phyloP scores from a whole-genome alignment of 2,888 invertebrate species.

The Nesidiocoris tenuis region DNA sequence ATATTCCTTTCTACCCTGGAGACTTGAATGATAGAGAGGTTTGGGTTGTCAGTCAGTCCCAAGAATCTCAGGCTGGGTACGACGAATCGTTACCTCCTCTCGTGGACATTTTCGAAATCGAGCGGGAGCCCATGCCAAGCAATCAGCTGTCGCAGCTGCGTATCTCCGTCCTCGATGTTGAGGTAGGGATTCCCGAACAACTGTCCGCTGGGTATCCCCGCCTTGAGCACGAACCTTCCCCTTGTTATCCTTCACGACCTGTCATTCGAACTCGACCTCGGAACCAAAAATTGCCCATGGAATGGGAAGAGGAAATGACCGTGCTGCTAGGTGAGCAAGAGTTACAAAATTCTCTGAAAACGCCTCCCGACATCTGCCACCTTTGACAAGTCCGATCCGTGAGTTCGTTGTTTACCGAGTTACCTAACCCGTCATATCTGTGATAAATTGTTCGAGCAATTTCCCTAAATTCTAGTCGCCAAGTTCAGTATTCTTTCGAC shows the following conservation, averaged over 20 bases:
- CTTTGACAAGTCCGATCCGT: neutral
- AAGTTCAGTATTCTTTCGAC: neutral
- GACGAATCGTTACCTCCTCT: too few relatives aligned
- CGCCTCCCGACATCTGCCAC: neutral
- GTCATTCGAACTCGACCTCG: slow-evolving; percentile 25
- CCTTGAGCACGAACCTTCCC: slow-evolving; percentile 13
- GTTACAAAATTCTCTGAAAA: slow-evolving; percentile 1
- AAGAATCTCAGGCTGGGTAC: too few relatives aligned
- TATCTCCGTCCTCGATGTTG: too few relatives aligned
- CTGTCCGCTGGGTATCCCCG: too few relatives aligned
- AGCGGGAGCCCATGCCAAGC: too few relatives aligned
- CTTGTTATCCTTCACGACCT: slow-evolving; percentile 25
- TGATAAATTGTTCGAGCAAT: neutral
- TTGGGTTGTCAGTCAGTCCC: too few relatives aligned
- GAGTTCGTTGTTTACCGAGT: neutral
- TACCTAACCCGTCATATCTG: neutral
- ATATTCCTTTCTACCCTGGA: too few relatives aligned
- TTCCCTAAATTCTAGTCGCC: slow-evolving; percentile 1
- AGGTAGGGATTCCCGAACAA: too few relatives aligned
- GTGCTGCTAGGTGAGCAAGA: neutral
- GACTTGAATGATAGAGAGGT: too few relatives aligned
- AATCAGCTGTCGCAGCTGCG: too few relatives aligned
- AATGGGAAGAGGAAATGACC: slow-evolving; percentile 18
- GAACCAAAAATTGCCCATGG: slow-evolving; percentile 15
- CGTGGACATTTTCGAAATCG: too few relatives aligned